Evolutionary conservation across 1,140 invertebrate genomes (phyloP), one percentile per base, ranked within the genome.

Genomic region (Neodiprion lecontei): DNA sequence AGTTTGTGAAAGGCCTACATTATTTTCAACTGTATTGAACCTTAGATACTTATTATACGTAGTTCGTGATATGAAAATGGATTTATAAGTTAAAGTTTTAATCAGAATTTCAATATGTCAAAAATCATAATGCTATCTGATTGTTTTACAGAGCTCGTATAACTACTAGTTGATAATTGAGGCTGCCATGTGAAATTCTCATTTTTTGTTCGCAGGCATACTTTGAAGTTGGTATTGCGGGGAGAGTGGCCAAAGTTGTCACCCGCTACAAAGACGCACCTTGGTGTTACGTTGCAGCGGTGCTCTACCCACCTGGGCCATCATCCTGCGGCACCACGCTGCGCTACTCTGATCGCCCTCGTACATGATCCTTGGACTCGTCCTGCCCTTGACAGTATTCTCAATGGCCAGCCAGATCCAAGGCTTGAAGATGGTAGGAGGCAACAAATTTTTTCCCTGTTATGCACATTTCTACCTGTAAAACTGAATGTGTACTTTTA

Each of bases 171-270:
- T 40, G 28, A 40, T 3, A 40, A 40, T 40, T 40, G 28, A 40
- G 12, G n/a, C 9, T 1, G 23, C 48, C 21, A 75, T 72, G 10
- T 40, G 5, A 40, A 40, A 40, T 11, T 61, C 68, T 79, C 53
- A 69, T n/a, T 72, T 75, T 74, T 61, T 61, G 53, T 61, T 17
- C 11, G 14, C 79, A 91, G 90, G 80, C 88, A 90, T 78, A 91
- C 90, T 10, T 83, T 91, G 81, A 83, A 85, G 80, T 75, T 91
- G 80, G 87, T 91, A 83, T 84, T 91, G 81, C 89, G 89, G 77
- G 90, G 89, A 79, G 89, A 91, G 80, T 91, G 90, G 90, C 87
- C 88, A 48, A 88, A 88, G 77, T 83, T 89, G 75, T 82, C 86
- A 78, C 87, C 86, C 71, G 88, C 88, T 75, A 86, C 87, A 67